phyloP scores from a whole-genome alignment of 1,140 invertebrate genomes.

The Pomacea maculata region DNA sequence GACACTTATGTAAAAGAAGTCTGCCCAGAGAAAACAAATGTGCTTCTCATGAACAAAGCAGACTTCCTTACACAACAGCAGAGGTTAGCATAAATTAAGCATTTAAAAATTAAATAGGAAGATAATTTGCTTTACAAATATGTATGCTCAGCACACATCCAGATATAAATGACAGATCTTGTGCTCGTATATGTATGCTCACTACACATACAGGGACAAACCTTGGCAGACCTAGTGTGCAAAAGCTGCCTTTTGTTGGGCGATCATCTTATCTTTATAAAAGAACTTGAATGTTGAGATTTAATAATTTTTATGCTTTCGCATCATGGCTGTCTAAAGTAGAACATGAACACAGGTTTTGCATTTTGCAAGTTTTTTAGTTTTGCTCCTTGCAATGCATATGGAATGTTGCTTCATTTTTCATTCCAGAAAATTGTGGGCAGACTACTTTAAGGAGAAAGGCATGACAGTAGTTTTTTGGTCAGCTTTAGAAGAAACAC shows the following conservation, averaged over 20 bases:
- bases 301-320: too few species aligned
- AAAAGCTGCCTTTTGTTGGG: too few species aligned
- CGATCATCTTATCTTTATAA: too few species aligned
- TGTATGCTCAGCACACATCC: too few species aligned
- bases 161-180: too few species aligned
- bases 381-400: too few species aligned
- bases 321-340: too few species aligned
- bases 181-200: background rate
- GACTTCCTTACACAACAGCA: conserved; percentile 88
- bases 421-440: conserved; percentile 76
- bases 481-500: conserved; percentile 74
- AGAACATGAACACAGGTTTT: too few species aligned
- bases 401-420: background rate
- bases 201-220: background rate
- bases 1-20: conserved; percentile 92
- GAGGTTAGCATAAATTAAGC: conserved; percentile 66
- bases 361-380: background rate
- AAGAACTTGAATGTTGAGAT: too few species aligned
- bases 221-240: too few species aligned
- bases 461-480: conserved; percentile 83
- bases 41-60: conserved; percentile 96
- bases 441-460: conserved; percentile 81
- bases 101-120: background rate
- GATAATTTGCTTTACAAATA: too few species aligned
- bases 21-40: conserved; percentile 77